Evolutionary conservation across 35 echinoderm and acorn worm species (phyloP).

Genomic region (Stichopus chloronotus): DNA sequence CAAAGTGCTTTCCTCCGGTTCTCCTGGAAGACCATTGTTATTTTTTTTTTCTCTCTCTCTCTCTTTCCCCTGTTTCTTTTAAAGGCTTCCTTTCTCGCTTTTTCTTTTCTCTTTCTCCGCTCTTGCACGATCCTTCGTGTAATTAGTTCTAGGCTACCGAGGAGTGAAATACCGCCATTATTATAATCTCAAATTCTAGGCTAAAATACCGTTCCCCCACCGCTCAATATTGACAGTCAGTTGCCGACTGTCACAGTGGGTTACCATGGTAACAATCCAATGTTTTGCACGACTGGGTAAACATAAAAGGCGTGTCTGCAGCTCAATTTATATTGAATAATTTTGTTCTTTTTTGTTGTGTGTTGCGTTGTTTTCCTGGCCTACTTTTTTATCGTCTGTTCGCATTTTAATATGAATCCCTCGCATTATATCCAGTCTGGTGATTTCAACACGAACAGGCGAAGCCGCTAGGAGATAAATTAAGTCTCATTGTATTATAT

Average conservation of each 20-base stretch:
- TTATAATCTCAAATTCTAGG: constrained; percentile 35
- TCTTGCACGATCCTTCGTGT: constrained; percentile 9
- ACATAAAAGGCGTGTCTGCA: constrained; percentile 49
- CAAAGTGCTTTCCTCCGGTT: constrained; percentile 3
- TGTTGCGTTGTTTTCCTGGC: constrained; percentile 50
- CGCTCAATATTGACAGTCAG: constrained; percentile 38
- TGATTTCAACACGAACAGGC: constrained; percentile 25
- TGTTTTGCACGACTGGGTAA: constrained; percentile 49
- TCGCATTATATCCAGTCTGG: constrained; percentile 35
- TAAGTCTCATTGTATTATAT: neutral
- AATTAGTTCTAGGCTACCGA: constrained; percentile 41
- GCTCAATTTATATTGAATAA: constrained; percentile 38
- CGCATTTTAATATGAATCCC: constrained; percentile 17
- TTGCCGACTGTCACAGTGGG: constrained; percentile 1
- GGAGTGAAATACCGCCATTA: constrained; percentile 22
- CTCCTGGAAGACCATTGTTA: neutral
- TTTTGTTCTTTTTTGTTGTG: constrained; percentile 10
- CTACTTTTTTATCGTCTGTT: constrained; percentile 45
- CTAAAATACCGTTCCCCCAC: neutral
- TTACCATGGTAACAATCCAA: constrained; percentile 33
- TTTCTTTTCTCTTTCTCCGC: neutral
- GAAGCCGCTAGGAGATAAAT: neutral
- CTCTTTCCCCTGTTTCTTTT: too few relatives aligned
- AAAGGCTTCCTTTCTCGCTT: neutral
- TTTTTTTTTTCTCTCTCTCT: neutral